Base-by-base conservation (phyloP, 1,140 invertebrate genomes). In the Brachionus paranguensis region DNA sequence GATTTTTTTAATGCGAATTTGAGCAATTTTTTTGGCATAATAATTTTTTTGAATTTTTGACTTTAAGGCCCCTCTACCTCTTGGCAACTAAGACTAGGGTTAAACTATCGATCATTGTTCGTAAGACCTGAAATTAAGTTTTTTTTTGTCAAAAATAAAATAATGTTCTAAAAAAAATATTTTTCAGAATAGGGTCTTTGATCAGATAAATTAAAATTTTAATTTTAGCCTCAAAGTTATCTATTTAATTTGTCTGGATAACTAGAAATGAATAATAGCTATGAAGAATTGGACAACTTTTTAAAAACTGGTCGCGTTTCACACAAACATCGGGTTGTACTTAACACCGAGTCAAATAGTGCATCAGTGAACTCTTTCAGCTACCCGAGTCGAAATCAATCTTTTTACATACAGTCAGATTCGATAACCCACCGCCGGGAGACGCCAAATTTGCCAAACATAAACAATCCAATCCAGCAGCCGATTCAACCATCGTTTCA, bases 221-320 rank as follows among this genome's bases (percentile, higher is more conserved):
- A 37, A 37, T 37, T 37, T 37, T 37, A 37, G 45, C 6, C 45
- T 47, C 3, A 47, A 47, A 47, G 45, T 47, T 12, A 47, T n/a
- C 45, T n/a, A 47, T 37, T 37, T 37, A 6, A 37, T 1, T 47
- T 47, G 45, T 14, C 3, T 47, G 14, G 14, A 12, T 47, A 60
- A 72, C 2, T 20, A 41, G 41, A 72, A 37, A 72, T 72, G 68
- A 72, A n/a, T 43, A 72, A 72, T 72, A 72, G 17, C 11, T 72
- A 8, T 43, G 68, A 72, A 20, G 68, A 72, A 43, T 72, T 72
- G 37, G n/a, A 72, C 3, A 72, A 72, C 43, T 72, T 72, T 72
- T 43, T 72, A 41, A 41, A 43, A 41, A 72, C 29, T 12, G 68
- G 68, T 20, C 33, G 68, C 1, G 8, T 20, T 10, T 20, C 68